Evolutionary conservation across 2,888 invertebrate genomes (phyloP).

Genomic region (Lypha dubia): DNA sequence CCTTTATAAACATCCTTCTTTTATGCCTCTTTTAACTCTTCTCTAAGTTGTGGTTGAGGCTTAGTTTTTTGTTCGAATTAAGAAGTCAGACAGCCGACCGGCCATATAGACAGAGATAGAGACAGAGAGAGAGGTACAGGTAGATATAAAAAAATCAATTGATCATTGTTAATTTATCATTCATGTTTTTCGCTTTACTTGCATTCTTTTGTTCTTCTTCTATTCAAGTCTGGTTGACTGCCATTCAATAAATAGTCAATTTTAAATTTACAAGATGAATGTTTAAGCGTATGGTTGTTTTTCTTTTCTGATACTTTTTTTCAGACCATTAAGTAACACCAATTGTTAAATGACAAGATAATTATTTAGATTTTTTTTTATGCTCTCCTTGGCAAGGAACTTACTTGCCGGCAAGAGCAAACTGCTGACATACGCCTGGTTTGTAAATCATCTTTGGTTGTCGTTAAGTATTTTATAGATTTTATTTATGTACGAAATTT

Average conservation of each 20-base stretch:
- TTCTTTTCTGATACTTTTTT: background rate
- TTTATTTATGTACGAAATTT: slow-evolving; percentile 1
- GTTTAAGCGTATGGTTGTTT: background rate
- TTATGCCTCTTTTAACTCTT: background rate
- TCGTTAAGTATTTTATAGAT: slow-evolving; percentile 21
- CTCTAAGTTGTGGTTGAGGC: background rate
- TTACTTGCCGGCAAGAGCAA: slow-evolving; percentile 7
- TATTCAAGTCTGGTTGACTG: slow-evolving; percentile 45
- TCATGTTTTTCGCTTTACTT: background rate
- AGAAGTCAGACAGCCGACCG: background rate
- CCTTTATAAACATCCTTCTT: background rate
- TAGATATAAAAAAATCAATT: slow-evolving; percentile 62
- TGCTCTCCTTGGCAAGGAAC: background rate
- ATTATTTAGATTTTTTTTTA: slow-evolving; percentile 49
- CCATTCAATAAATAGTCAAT: slow-evolving; percentile 58
- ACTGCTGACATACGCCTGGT: background rate
- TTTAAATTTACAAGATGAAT: slow-evolving; percentile 25
- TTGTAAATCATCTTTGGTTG: slow-evolving; percentile 4
- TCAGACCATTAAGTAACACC: slow-evolving; percentile 68
- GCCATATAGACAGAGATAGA: too few relatives aligned
- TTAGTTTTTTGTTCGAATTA: background rate
- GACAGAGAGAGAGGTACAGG: background rate
- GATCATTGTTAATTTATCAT: slow-evolving; percentile 67
- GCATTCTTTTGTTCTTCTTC: slow-evolving; percentile 19
- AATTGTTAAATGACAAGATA: slow-evolving; percentile 70